Percentiles rank a stretch among this genome's conserved stretches.
phyloP scores from a whole-genome alignment of 2,797 vertebrate species.

The Emys orbicularis region DNA sequence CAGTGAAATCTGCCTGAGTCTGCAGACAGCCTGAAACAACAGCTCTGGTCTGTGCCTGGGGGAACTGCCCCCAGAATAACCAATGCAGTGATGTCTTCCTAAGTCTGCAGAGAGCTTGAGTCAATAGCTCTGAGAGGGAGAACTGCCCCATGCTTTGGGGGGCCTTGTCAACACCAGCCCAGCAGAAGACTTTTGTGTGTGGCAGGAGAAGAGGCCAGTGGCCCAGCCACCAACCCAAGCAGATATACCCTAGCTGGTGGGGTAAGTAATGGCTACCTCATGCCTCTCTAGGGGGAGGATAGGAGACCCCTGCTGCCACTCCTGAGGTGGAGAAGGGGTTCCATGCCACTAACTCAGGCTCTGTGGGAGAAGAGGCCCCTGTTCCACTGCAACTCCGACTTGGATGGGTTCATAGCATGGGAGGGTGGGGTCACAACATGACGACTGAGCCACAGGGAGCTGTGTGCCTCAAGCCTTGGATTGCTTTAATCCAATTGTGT shows the following conservation, averaged over 20 bases:
- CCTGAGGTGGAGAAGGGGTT: neutral
- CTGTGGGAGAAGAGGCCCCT: neutral
- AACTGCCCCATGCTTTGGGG: neutral
- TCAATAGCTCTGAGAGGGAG: neutral
- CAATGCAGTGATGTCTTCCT: too few relatives aligned
- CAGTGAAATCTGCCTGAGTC: neutral
- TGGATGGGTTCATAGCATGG: neutral
- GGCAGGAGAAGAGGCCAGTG: neutral
- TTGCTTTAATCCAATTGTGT: neutral
- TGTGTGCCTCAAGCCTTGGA: neutral
- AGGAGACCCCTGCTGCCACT: neutral
- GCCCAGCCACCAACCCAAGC: neutral
- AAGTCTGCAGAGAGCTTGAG: neutral
- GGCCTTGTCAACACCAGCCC: neutral
- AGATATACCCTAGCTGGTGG: neutral
- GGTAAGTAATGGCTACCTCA: neutral
- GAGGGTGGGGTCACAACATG: too few relatives aligned
- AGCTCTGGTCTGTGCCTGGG: too few relatives aligned
- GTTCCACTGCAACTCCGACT: neutral
- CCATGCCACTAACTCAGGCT: fast-evolving
- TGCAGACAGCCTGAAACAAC: neutral
- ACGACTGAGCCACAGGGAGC: too few relatives aligned
- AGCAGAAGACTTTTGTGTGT: neutral
- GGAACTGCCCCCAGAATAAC: too few relatives aligned
- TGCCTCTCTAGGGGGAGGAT: neutral